A percentile compares a stretch with the other conserved stretches of the same genome.
Evolutionary conservation across 53 echinoderm and acorn worm genomes (phyloP).

Genomic region (Arbacia lixula): DNA sequence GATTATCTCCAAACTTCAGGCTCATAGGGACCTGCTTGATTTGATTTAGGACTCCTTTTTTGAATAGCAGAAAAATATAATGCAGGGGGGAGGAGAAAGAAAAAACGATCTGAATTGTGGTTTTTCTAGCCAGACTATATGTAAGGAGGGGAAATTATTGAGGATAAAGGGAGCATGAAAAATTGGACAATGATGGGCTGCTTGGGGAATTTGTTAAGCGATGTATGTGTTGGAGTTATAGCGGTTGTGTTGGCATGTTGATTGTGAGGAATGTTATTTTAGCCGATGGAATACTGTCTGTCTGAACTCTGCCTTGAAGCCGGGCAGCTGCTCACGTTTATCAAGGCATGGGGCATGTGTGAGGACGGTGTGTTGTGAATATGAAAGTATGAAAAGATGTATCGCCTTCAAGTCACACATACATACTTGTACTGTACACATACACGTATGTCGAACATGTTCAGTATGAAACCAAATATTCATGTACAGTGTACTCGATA

Average conservation of each 20-base stretch:
- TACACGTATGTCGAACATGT: too few relatives aligned
- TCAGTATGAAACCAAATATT: too few relatives aligned
- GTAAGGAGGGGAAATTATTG: constrained; percentile 39
- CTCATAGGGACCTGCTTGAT: too few relatives aligned
- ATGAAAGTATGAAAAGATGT: too few relatives aligned
- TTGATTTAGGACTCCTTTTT: not conserved
- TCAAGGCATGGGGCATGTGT: too few relatives aligned
- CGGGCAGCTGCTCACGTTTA: too few relatives aligned
- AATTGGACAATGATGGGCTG: constrained; percentile 28
- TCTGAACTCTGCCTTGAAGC: not conserved
- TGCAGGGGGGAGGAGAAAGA: not conserved
- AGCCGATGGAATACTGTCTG: constrained; percentile 15
- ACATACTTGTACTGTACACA: too few relatives aligned
- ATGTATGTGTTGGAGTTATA: not conserved
- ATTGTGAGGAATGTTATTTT: constrained; percentile 21
- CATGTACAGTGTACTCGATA: too few relatives aligned
- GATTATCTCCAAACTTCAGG: too few relatives aligned
- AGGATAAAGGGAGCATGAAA: constrained; percentile 36
- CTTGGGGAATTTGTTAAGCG: constrained; percentile 2
- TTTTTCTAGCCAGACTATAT: too few relatives aligned
- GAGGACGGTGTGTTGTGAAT: too few relatives aligned
- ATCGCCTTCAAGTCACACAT: too few relatives aligned
- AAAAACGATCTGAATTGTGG: not conserved
- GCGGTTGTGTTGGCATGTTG: not conserved
- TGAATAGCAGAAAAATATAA: not conserved